phyloP scores from a whole-genome alignment of 2,797 vertebrate genomes.

The Lerista edwardsae region DNA sequence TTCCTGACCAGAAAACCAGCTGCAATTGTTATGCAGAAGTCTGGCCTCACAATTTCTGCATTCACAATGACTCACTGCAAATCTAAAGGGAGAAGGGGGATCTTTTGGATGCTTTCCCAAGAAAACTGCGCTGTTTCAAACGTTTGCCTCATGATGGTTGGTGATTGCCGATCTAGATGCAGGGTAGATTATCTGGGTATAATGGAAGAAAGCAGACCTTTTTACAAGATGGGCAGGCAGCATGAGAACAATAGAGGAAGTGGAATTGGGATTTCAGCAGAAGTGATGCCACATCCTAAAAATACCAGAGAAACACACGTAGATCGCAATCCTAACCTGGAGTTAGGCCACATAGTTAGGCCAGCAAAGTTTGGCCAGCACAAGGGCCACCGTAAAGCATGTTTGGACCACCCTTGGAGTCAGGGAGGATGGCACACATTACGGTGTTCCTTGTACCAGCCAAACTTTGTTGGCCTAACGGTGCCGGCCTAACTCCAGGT shows the following conservation, averaged over 20 bases:
- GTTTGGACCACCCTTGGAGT: too few species aligned
- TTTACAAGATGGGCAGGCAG: background rate
- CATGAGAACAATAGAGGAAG: background rate
- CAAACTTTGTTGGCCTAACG: too few species aligned
- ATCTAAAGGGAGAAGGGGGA: background rate
- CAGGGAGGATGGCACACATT: too few species aligned
- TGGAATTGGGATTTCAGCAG: background rate
- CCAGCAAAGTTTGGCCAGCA: too few species aligned
- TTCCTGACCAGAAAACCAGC: background rate
- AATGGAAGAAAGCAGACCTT: background rate
- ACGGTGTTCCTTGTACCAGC: too few species aligned
- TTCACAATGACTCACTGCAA: conserved; percentile 6
- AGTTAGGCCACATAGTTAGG: too few species aligned
- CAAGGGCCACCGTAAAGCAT: too few species aligned
- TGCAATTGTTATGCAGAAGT: background rate
- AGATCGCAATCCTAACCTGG: too few species aligned
- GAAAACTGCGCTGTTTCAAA: background rate
- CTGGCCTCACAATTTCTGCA: background rate
- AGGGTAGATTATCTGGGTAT: background rate
- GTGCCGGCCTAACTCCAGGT: too few species aligned
- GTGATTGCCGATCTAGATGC: background rate
- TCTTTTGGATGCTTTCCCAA: background rate
- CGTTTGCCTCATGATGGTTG: background rate
- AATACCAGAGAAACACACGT: background rate
- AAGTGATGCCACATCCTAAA: background rate